Conservation (phyloP, 2,797 vertebrate genomes). For the Anguilla marmorata region DNA sequence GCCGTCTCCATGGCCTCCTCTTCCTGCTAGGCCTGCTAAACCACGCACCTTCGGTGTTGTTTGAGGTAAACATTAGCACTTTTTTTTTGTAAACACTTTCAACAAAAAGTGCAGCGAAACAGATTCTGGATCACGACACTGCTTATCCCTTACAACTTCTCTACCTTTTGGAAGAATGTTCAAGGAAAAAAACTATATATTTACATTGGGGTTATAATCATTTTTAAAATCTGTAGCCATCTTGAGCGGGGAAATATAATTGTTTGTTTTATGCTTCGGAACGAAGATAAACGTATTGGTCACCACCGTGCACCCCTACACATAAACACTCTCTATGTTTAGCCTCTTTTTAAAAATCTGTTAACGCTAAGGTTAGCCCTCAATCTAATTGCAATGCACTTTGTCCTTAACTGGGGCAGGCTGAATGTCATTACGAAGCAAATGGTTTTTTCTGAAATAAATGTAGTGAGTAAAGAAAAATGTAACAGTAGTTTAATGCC, state of each 20-base stretch:
- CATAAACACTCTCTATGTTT: slow-evolving; percentile 29
- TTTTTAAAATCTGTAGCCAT: neutral
- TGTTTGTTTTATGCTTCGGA: slow-evolving; percentile 18
- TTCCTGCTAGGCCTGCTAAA: neutral
- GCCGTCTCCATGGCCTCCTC: neutral
- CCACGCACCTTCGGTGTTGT: slow-evolving; percentile 14
- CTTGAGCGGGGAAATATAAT: slow-evolving; percentile 13
- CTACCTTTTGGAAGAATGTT: neutral
- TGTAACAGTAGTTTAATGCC: neutral
- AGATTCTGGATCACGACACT: neutral
- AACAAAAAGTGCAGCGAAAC: neutral
- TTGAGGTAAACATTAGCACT: slow-evolving; percentile 32
- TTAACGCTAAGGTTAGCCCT: neutral
- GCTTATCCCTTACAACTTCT: slow-evolving; percentile 10
- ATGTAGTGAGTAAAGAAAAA: neutral
- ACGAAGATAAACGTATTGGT: slow-evolving; percentile 41
- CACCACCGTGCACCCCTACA: slow-evolving; percentile 39
- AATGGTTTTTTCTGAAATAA: neutral
- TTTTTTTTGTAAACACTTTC: slow-evolving; percentile 35
- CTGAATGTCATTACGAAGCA: neutral
- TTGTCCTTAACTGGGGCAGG: neutral
- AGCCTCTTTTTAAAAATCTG: neutral
- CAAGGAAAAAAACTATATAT: neutral
- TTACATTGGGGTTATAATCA: too few species aligned
- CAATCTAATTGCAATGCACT: slow-evolving; percentile 13